Evolutionary conservation across 2,888 invertebrate genomes (phyloP), one percentile per base, ranked within the genome.

Genomic region (Drosophila diplacantha): DNA sequence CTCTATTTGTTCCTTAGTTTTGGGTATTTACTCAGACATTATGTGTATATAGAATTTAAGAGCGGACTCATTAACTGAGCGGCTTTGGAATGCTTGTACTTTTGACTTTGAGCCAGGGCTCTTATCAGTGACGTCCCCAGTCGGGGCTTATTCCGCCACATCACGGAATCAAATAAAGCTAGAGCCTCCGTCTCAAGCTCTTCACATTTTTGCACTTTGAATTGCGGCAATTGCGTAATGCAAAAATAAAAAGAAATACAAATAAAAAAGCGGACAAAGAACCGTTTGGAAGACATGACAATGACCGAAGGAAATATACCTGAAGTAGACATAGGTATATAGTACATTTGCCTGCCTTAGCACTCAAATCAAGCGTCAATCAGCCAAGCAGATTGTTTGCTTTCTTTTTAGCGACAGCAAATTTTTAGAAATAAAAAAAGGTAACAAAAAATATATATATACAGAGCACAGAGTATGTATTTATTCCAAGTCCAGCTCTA

Each of bases 121-220:
- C 55, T 70, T 68, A 70, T 70, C 70, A 70, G 56, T 63, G 64
- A 70, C 70, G 64, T 69, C 49, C 24, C 38, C 1, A 53, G 37
- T 12, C 52, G 18, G 6, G 44, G 60, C 47, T 52, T 58, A 35
- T 29, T 18, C 22, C 26, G 35, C 8, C 31, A 7, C 37, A 29
- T 35, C 7, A 24, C 16, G 34, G 39, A 9, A 22, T 35, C 35
- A 7, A 14, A 44, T 29, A 18, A 11, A 26, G 9, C 39, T 22
- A 26, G 11, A 46, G 29, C 12, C 7, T 18, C 18, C 2, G 22
- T 8, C 14, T 35, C 18, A 11, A 2, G 18, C 16, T 16, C 29
- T 35, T 63, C 41, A 18, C 32, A 50, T 34, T 49, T 63, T 41
- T 65, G 55, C 41, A 61, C 61, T 61, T 61, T 61, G 61, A 50